Conservation (phyloP, 2,888 invertebrate genomes). For the Ganaspis brasiliensis region DNA sequence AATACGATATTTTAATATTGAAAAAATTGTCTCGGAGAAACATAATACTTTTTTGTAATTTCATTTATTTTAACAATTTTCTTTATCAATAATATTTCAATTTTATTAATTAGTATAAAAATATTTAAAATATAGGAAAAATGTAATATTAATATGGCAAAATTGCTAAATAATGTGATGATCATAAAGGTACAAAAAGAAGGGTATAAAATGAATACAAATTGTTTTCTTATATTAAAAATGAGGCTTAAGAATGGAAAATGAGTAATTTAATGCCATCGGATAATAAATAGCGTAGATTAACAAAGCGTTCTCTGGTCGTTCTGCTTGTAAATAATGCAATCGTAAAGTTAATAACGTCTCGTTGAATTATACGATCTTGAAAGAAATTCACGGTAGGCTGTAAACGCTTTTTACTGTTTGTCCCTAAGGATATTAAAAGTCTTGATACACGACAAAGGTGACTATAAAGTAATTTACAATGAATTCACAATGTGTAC, state of each 20-base stretch:
- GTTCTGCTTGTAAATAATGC: conserved; percentile 42
- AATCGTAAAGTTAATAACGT: conserved; percentile 45
- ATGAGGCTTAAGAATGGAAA: neutral
- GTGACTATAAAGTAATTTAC: conserved; percentile 43
- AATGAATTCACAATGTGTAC: conserved; percentile 31
- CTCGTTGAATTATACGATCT: conserved; percentile 38
- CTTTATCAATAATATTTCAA: too few species aligned
- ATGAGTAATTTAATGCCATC: conserved; percentile 29
- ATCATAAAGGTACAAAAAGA: too few species aligned
- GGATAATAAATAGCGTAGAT: conserved; percentile 40
- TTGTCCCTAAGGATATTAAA: conserved; percentile 41
- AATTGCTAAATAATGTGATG: too few species aligned
- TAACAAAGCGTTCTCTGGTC: conserved; percentile 31
- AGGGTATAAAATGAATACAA: too few species aligned
- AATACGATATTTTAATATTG: too few species aligned
- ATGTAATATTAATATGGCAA: too few species aligned
- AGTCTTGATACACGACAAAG: conserved; percentile 39
- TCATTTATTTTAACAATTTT: too few species aligned
- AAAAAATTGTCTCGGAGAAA: too few species aligned
- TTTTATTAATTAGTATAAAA: too few species aligned
- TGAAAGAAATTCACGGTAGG: conserved; percentile 45
- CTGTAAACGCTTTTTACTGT: conserved; percentile 44
- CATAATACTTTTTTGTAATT: too few species aligned
- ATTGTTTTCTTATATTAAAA: neutral
- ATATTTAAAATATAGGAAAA: too few species aligned